Evolutionary conservation across 2,797 vertebrate genomes (phyloP).

Genomic region (Macroramphosus scolopax): DNA sequence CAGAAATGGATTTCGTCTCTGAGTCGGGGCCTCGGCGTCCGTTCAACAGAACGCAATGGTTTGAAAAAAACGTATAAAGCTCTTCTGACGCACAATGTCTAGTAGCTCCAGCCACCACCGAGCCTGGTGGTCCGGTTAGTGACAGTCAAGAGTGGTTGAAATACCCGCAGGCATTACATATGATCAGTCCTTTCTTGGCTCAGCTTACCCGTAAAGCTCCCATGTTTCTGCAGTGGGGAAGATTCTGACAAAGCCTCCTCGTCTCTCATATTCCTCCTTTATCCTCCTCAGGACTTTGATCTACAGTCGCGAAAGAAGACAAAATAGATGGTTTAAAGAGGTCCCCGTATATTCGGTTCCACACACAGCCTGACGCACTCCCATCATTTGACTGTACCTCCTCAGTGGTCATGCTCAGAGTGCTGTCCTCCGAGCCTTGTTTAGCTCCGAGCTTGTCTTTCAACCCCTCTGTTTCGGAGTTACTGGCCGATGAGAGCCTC

Average conservation of each 20-base stretch:
- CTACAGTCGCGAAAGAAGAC: conserved; percentile 61
- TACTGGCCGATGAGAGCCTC: conserved; percentile 79
- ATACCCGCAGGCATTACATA: conserved; percentile 13
- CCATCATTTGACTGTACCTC: conserved; percentile 78
- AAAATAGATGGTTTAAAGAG: conserved; percentile 8
- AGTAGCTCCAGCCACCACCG: conserved; percentile 10
- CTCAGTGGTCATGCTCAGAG: conserved; percentile 86
- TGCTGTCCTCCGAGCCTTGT: conserved; percentile 75
- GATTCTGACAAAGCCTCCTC: conserved; percentile 93
- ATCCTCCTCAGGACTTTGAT: conserved; percentile 88
- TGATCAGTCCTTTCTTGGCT: conserved; percentile 25
- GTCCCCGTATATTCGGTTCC: too few relatives aligned
- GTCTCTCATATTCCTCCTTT: conserved; percentile 89
- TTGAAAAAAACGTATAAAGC: conserved; percentile 16
- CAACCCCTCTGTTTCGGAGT: conserved; percentile 75
- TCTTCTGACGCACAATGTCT: conserved; percentile 1
- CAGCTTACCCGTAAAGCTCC: conserved; percentile 89
- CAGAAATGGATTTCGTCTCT: conserved; percentile 52
- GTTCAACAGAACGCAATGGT: conserved; percentile 30
- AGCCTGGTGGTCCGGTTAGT: conserved; percentile 20
- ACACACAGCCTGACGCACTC: too few relatives aligned
- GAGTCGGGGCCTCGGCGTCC: conserved; percentile 14
- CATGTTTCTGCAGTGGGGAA: conserved; percentile 92
- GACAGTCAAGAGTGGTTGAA: conserved; percentile 6
- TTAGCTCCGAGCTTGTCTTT: conserved; percentile 77